These are phyloP conservation scores for Melolontha melolontha DNA, from an alignment of 2,888 invertebrate species.

Conservation along the genomic window DNA sequence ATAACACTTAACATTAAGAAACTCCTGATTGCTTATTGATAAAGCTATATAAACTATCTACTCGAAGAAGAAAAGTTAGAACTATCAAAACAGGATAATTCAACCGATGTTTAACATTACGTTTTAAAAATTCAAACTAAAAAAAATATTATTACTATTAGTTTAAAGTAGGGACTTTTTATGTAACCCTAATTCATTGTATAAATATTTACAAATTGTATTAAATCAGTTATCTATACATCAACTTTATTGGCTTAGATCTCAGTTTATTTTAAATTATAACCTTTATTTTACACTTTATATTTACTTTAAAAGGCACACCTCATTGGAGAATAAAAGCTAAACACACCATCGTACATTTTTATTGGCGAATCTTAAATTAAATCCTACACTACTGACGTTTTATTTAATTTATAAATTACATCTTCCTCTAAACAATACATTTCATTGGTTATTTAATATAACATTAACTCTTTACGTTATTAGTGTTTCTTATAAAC, in stretches of 20 bases:
- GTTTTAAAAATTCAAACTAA: neutral
- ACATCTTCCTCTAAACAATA: neutral
- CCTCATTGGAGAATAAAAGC: conserved; percentile 11
- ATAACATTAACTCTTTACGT: neutral
- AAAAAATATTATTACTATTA: conserved; percentile 29
- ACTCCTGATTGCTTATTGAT: conserved; percentile 21
- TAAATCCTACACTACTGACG: conserved; percentile 13
- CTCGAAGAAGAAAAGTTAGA: neutral
- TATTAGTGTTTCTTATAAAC: conserved; percentile 16
- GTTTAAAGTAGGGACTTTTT: conserved; percentile 1
- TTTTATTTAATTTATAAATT: conserved; percentile 4
- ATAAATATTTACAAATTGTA: conserved; percentile 21
- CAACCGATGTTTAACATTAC: conserved; percentile 23
- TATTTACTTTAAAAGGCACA: no score
- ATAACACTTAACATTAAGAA: conserved; percentile 15
- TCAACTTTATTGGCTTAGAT: neutral
- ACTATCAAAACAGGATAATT: conserved; percentile 1
- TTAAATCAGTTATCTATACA: no score
- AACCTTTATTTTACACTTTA: no score
- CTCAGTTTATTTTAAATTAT: conserved; percentile 19
- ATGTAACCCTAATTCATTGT: neutral
- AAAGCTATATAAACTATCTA: conserved; percentile 9
- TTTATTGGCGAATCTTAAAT: conserved; percentile 2
- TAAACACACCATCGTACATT: neutral
- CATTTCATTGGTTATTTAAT: conserved; percentile 19